Percentiles rank a stretch among this genome's conserved stretches.
These are phyloP conservation scores for Campoletis raptor DNA, from an alignment of 2,888 invertebrate species.

Conservation along the genomic window DNA sequence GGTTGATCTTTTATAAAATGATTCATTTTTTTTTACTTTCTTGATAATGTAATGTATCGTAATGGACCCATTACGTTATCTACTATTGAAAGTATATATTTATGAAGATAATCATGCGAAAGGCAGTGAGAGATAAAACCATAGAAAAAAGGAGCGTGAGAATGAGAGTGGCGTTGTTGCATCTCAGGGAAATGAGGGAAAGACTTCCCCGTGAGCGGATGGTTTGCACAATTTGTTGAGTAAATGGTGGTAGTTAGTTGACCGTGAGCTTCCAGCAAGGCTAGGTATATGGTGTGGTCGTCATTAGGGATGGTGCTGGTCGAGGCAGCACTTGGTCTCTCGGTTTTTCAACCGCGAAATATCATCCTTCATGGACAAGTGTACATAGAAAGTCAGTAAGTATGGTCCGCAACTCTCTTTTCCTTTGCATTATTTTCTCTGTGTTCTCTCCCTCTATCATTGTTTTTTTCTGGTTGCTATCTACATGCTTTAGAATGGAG, in stretches of 20 bases:
- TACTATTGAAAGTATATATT: background rate
- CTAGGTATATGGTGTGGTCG: conserved; percentile 67
- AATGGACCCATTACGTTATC: background rate
- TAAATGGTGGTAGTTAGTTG: conserved; percentile 66
- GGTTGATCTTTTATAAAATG: background rate
- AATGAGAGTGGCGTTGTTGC: conserved; percentile 48
- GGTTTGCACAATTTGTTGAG: conserved; percentile 67
- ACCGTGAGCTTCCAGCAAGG: conserved; percentile 47
- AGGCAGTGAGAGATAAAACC: background rate
- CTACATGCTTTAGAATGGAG: conserved; percentile 53
- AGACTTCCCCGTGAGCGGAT: conserved; percentile 48
- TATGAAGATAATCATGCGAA: background rate
- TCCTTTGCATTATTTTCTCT: conserved; percentile 7
- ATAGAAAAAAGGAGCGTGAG: background rate
- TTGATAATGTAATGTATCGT: no score
- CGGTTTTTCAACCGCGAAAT: conserved; percentile 49
- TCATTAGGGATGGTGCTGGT: conserved; percentile 69
- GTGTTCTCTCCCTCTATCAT: background rate
- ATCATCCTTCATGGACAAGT: conserved; percentile 48
- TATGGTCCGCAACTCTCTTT: conserved; percentile 30
- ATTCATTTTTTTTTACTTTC: background rate
- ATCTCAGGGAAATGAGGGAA: conserved; percentile 60
- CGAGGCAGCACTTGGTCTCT: conserved; percentile 14
- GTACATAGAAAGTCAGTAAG: conserved; percentile 29
- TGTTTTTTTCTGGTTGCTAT: background rate